Base-by-base conservation (phyloP, 2,113 vertebrate species). In the Mirza zaza region DNA sequence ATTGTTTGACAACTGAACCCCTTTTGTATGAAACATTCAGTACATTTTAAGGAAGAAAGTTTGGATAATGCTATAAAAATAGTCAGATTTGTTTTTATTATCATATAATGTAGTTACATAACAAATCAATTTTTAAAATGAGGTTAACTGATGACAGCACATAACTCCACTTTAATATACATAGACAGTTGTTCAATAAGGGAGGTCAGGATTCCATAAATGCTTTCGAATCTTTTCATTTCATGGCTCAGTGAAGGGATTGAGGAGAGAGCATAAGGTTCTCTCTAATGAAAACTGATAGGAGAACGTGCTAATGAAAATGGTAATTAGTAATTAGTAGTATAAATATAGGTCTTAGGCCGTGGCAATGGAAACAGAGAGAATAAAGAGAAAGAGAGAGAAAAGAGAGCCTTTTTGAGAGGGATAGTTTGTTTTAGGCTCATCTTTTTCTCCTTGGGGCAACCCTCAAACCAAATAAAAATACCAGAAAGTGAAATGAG, bases 21-120 rank as follows among this genome's bases (percentile, higher is more conserved):
- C 6, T 84, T 42, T 32, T 70, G 1, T 87, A 68, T 45, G 76
- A 91, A 87, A 52, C 23, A 52, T 1, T 70, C 27, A 23, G 25
- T 88, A 73, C 9, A 55, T 76, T 87, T 93, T 95, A 8, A 94
- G 42, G 45, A 94, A 79, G 21, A 77, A 77, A 42, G 25, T 91
- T 84, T 93, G 17, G n/a, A 77, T 79, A 86, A 77, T n/a, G 12
- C 4, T 65, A 75, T 82, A 57, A 59, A 68, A 61, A 67, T 48
- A 50, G 23, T 57, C 57, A 63, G 7, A 20, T 67, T 48, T 17
- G 4, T 50, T 85, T 67, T 39, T 67, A 21, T 91, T 94, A 14
- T 27, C 42, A 18, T 63, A 8, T 13, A 70, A 5, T 77, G 52
- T 71, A 82, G 48, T 50, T 34, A 23, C 63, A 29, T 73, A 65